Evolutionary conservation across 1,140 invertebrate species (phyloP), one percentile per base, ranked within the genome.

Genomic region (Grapholita molesta): DNA sequence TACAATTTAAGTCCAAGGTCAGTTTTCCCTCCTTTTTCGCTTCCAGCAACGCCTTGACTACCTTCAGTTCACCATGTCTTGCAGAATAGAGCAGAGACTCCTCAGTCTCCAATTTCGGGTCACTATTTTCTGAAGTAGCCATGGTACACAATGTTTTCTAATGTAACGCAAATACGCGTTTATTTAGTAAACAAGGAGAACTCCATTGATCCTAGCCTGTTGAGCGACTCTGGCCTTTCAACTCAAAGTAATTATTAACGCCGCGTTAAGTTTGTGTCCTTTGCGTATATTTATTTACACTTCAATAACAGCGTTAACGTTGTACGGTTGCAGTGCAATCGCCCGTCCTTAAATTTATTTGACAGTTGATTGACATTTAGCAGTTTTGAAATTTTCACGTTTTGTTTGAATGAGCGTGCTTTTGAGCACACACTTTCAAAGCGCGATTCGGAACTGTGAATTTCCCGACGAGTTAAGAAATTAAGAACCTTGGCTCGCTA

Each of bases 1-100:
- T 93, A 70, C 91, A 92, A 72, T 90, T 91, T 5, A 93, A 84
- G 72, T 92, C 83, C 67, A 93, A 76, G 28, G 83, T 85, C 15
- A 92, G 69, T 68, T 88, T 89, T 64, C 83, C 84, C 67, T 88
- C 82, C 48, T 74, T 79, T 32, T 79, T 84, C 25, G 86, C 85
- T 67, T 89, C 79, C 12, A 93, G 65, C 48, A 92, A 73, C 12
- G 88, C 84, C 71, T 86, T 91, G 6, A 93, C 91, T 4, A 88
- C 81, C 4, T 77, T 72, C 9, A 89, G 65, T 70, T 92, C 91
- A 9, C 92, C 92, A 75, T 93, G 91, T 67, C 92, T 78, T 23
- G 92, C 84, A 21, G 91, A 90, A 77, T 92, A 92, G 15, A 92
- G 68, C 0, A 92, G 72, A 0, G 90, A 86, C 70, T 92, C 92